Conservation (phyloP, 1,140 invertebrate species). For the Anoplophora glabripennis region DNA sequence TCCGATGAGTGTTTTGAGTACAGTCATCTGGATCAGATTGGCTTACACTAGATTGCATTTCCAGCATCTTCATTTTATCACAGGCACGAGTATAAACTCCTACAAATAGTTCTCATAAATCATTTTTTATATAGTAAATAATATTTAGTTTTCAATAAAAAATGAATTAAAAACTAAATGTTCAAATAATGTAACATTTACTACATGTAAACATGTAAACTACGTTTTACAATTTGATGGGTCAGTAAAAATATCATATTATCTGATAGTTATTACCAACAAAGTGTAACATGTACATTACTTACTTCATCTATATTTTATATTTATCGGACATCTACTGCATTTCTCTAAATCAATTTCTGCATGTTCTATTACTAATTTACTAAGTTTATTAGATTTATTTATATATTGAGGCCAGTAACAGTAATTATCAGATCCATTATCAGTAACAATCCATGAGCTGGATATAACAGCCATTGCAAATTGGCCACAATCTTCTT, state of each 20-base stretch:
- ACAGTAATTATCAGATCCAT: background rate
- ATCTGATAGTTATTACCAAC: background rate
- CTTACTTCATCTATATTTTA: background rate
- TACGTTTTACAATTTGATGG: too few relatives aligned
- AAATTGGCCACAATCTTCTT: background rate
- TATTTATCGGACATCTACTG: background rate
- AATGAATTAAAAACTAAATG: too few relatives aligned
- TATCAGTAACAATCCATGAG: background rate
- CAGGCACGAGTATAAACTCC: background rate
- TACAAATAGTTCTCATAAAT: too few relatives aligned
- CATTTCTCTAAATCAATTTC: background rate
- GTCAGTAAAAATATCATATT: too few relatives aligned
- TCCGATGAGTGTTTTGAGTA: background rate
- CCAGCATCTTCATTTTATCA: background rate
- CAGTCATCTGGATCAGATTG: background rate
- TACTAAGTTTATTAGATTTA: background rate
- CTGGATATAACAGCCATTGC: background rate
- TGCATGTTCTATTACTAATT: conserved; percentile 1
- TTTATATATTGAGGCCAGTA: background rate
- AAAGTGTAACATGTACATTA: background rate
- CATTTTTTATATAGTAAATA: too few relatives aligned
- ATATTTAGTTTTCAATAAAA: too few relatives aligned
- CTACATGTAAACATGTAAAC: too few relatives aligned
- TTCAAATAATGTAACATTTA: too few relatives aligned
- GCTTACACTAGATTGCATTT: background rate